phyloP scores from a whole-genome alignment of 2,113 vertebrate species.

The Chrysemys picta region DNA sequence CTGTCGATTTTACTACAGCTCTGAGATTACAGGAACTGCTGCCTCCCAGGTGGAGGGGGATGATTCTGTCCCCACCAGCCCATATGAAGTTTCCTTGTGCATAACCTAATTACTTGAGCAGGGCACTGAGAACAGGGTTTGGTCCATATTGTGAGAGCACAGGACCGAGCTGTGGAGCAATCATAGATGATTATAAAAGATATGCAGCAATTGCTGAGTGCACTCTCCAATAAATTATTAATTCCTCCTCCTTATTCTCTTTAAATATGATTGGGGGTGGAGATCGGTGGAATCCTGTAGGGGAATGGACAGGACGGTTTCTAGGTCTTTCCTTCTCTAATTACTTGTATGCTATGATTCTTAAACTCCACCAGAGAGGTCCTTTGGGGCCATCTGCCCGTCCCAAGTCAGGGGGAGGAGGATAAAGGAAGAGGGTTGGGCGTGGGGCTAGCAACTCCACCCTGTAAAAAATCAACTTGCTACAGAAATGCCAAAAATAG shows the following conservation, averaged over 20 bases:
- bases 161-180: background rate
- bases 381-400: too few relatives aligned
- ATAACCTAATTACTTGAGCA: rapidly evolving
- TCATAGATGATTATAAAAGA: background rate
- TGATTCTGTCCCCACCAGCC: background rate
- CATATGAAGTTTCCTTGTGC: background rate
- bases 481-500: too few relatives aligned
- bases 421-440: too few relatives aligned
- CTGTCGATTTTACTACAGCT: background rate
- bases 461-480: too few relatives aligned
- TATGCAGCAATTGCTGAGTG: background rate
- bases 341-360: background rate
- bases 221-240: background rate
- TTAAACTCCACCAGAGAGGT: too few relatives aligned
- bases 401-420: too few relatives aligned
- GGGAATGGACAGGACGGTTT: background rate
- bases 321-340: background rate
- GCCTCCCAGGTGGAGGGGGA: background rate
- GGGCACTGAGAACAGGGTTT: background rate
- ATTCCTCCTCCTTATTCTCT: background rate
- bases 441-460: too few relatives aligned
- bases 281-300: background rate
- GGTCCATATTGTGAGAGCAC: background rate
- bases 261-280: background rate
- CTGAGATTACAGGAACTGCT: background rate